phyloP scores from a whole-genome alignment of 92 coral and sea anemone genomes.

The Palythoa heliodiscus region DNA sequence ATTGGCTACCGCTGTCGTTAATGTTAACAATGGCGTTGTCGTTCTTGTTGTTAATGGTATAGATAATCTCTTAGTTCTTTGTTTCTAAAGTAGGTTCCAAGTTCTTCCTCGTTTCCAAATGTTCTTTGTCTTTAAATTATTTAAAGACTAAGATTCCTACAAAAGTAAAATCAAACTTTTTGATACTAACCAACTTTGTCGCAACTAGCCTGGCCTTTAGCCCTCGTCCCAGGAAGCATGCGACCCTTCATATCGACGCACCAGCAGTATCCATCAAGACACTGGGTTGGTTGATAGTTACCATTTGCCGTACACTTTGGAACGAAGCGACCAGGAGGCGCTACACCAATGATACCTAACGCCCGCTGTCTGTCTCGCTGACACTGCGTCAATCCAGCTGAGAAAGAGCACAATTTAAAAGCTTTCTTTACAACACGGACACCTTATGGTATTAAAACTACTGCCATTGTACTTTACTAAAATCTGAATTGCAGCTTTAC shows the following conservation, averaged over 20 bases:
- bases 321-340: constrained; percentile 58
- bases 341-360: constrained; percentile 22
- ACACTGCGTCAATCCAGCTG: constrained; percentile 25
- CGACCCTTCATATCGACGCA: constrained; percentile 86
- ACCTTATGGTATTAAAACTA: neutral
- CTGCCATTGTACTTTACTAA: no score
- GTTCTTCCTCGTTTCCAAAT: neutral
- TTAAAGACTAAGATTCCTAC: neutral
- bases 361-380: constrained; percentile 33
- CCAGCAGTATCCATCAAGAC: constrained; percentile 71
- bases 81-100: no score
- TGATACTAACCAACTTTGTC: constrained; percentile 22
- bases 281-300: constrained; percentile 73
- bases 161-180: neutral
- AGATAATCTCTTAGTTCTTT: no score
- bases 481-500: no score
- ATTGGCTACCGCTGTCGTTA: no score
- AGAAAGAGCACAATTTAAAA: neutral
- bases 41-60: no score
- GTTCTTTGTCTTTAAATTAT: neutral
- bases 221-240: constrained; percentile 60
- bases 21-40: no score
- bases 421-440: neutral
- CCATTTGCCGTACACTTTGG: constrained; percentile 86
- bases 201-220: constrained; percentile 34